Percentiles rank a stretch among this genome's conserved stretches.
These are phyloP conservation scores for Pocillopora damicornis DNA, from an alignment of 64 coral and sea anemone genomes.

Conservation along the genomic window DNA sequence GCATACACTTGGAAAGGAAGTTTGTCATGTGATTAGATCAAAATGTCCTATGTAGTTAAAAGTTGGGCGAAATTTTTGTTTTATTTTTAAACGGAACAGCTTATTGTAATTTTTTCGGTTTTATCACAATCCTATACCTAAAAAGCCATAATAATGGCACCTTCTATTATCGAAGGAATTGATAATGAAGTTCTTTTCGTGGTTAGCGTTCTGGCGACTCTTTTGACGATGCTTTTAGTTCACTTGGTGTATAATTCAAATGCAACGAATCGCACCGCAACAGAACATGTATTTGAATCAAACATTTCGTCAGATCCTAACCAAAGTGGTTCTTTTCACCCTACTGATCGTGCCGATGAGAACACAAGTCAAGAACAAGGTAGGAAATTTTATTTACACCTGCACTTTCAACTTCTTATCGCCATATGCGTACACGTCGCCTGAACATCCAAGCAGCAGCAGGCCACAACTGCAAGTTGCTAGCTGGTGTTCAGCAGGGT, in stretches of 20 bases:
- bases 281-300: background rate
- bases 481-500: too few relatives aligned
- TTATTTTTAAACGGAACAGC: background rate
- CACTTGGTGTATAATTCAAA: conserved; percentile 26
- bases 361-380: background rate
- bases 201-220: conserved; percentile 37
- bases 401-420: too few relatives aligned
- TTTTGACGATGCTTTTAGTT: conserved; percentile 35
- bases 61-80: background rate
- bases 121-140: background rate
- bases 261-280: background rate
- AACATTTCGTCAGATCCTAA: background rate
- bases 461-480: too few relatives aligned
- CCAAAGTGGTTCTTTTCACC: background rate
- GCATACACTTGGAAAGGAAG: background rate
- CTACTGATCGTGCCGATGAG: background rate
- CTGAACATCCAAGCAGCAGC: too few relatives aligned
- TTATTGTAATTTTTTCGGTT: background rate
- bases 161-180: conserved; percentile 71
- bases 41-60: background rate
- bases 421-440: too few relatives aligned
- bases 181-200: conserved; percentile 70
- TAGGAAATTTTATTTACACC: background rate
- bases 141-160: conserved; percentile 20
- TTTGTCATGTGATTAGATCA: background rate